Percentiles rank a stretch among this genome's conserved stretches.
Evolutionary conservation across 2,113 vertebrate species (phyloP).

Genomic region (Erythrocercus mccallii): DNA sequence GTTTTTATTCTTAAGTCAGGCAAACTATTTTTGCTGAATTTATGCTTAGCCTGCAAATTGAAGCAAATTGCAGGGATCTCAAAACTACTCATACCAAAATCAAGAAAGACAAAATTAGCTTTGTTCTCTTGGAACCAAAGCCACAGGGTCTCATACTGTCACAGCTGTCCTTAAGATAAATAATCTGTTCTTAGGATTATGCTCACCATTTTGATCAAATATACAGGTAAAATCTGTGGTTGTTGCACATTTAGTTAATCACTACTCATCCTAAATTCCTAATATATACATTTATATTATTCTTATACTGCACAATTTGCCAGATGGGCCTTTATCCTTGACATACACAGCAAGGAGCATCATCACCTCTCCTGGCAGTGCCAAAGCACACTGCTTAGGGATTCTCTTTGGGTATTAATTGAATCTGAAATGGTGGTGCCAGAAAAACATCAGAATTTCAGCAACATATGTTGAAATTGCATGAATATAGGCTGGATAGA

Average conservation of each 20-base stretch:
- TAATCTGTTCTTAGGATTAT: background rate
- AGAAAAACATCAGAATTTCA: background rate
- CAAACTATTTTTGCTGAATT: background rate
- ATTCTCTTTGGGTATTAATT: background rate
- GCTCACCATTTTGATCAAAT: background rate
- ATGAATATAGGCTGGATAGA: background rate
- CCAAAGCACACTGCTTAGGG: background rate
- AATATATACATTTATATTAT: background rate
- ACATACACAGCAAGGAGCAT: background rate
- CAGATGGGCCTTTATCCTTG: background rate
- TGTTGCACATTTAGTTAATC: background rate
- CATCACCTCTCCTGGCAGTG: background rate
- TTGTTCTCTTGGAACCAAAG: background rate
- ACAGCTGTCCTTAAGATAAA: background rate
- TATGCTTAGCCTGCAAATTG: background rate
- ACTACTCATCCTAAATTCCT: background rate
- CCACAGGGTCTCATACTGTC: background rate
- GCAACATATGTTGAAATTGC: background rate
- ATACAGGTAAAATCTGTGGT: background rate
- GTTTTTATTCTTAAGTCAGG: background rate
- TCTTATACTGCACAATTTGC: background rate
- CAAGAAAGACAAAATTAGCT: background rate
- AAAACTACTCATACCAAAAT: background rate
- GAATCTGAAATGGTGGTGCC: background rate
- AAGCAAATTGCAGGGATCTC: conserved; percentile 10